Evolutionary conservation across 2,888 invertebrate species (phyloP).

Genomic region (Formica aserva): DNA sequence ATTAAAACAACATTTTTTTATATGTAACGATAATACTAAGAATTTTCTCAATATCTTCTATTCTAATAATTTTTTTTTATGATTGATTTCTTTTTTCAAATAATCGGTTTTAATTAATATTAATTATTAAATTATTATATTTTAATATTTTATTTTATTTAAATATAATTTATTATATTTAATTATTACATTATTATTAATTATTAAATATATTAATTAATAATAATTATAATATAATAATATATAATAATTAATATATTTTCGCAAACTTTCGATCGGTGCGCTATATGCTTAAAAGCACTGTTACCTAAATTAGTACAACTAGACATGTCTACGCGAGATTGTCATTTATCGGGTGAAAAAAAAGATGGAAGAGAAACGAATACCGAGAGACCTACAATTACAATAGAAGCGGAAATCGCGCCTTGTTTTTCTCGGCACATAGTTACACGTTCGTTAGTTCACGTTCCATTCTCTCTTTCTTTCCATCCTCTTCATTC

Average conservation of each 20-base stretch:
- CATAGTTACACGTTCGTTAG: constrained; percentile 47
- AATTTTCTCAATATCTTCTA: not conserved
- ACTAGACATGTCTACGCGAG: constrained; percentile 1
- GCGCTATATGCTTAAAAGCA: not conserved
- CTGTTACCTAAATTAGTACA: constrained; percentile 20
- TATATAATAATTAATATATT: not conserved
- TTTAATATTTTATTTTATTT: too few species aligned
- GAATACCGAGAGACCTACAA: constrained; percentile 33
- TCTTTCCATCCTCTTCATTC: not conserved
- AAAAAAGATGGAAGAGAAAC: constrained; percentile 23
- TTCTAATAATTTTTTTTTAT: not conserved
- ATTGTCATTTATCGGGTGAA: constrained; percentile 22
- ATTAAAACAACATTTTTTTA: not conserved
- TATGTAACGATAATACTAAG: not conserved
- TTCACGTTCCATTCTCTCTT: not conserved
- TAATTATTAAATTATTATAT: too few species aligned
- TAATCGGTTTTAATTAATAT: not conserved
- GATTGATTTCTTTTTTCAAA: not conserved
- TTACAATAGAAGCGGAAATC: constrained; percentile 50
- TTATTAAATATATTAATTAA: too few species aligned
- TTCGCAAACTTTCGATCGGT: not conserved
- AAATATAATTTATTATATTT: too few species aligned
- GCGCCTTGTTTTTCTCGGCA: constrained; percentile 31
- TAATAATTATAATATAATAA: too few species aligned
- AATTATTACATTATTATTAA: too few species aligned